Evolutionary conservation across 2,797 vertebrate genomes (phyloP).

Genomic region (Diceros bicornis): DNA sequence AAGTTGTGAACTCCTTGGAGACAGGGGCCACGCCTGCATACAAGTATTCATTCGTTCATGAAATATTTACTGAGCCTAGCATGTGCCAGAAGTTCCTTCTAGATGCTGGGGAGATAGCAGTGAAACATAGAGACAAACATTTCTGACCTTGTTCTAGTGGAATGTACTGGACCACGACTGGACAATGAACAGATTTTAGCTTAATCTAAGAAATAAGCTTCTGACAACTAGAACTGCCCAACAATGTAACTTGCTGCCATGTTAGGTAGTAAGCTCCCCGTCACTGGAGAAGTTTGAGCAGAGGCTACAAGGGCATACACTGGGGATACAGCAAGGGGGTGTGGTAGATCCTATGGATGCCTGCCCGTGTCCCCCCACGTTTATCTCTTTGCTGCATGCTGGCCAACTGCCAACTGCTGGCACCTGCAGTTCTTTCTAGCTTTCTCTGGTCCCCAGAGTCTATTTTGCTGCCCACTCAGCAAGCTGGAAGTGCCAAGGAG

Average conservation of each 20-base stretch:
- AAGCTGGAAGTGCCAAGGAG: neutral
- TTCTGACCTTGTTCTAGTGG: neutral
- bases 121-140: neutral
- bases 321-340: neutral
- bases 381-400: neutral
- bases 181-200: neutral
- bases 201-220: neutral
- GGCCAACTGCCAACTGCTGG: neutral
- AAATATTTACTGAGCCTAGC: neutral
- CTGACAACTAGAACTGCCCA: neutral
- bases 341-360: rapidly evolving
- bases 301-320: neutral
- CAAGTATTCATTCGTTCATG: neutral
- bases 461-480: neutral
- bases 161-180: neutral
- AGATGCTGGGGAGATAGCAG: neutral
- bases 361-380: rapidly evolving
- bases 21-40: rapidly evolving
- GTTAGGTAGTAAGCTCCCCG: neutral
- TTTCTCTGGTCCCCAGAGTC: neutral
- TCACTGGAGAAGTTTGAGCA: neutral
- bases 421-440: neutral
- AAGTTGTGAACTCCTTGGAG: neutral
- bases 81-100: neutral
- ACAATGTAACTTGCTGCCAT: rapidly evolving